Conservation (phyloP, 2,113 vertebrate species). For the Hypomesus transpacificus region DNA sequence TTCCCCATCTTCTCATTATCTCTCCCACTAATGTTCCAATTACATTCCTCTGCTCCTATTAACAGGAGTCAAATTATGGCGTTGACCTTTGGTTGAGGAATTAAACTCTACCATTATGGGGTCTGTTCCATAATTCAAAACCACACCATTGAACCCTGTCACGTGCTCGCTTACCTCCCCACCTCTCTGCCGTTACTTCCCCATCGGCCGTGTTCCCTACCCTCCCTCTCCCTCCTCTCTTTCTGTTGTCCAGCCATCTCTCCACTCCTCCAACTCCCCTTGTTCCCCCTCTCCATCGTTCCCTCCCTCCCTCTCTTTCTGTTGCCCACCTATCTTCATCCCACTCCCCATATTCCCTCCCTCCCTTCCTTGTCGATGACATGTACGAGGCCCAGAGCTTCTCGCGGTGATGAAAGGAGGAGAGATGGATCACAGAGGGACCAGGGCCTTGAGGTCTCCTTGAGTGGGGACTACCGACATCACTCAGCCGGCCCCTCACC, state of each 20-base stretch:
- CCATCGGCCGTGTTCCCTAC: neutral
- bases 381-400: slow-evolving; percentile 41
- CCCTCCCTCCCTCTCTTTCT: slow-evolving; percentile 10
- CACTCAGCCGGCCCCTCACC: slow-evolving; percentile 38
- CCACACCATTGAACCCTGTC: slow-evolving; percentile 37
- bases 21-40: slow-evolving; percentile 61
- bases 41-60: slow-evolving; percentile 59
- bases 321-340: slow-evolving; percentile 31
- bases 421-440: slow-evolving; percentile 52
- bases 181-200: neutral
- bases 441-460: slow-evolving; percentile 48
- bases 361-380: slow-evolving; percentile 36
- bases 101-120: slow-evolving; percentile 33
- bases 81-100: slow-evolving; percentile 62
- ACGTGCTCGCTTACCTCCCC: neutral
- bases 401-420: slow-evolving; percentile 55
- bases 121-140: slow-evolving; percentile 42
- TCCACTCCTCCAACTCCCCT: neutral
- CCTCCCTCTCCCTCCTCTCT: neutral
- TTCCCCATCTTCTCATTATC: slow-evolving; percentile 51
- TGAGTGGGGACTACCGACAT: slow-evolving; percentile 39
- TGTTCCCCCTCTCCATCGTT: neutral
- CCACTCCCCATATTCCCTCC: neutral
- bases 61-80: slow-evolving; percentile 48
- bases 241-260: neutral